Evolutionary conservation across 1,140 invertebrate genomes (phyloP).

Genomic region (Adelges cooleyi): DNA sequence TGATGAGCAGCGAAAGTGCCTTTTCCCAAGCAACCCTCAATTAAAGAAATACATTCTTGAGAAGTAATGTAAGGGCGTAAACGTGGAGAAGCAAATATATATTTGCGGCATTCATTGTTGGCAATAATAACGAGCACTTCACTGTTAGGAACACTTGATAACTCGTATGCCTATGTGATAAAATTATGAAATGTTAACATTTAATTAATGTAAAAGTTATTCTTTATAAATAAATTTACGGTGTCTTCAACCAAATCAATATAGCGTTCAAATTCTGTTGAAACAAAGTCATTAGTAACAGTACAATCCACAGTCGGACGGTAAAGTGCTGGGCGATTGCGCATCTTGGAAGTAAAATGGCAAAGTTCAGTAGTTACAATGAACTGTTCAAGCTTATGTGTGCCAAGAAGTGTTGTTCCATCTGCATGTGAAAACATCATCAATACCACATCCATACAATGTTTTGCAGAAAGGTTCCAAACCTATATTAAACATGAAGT

Average conservation of each 20-base stretch:
- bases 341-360: slow-evolving; percentile 6
- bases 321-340: slow-evolving; percentile 12
- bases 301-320: slow-evolving; percentile 20
- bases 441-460: slow-evolving; percentile 22
- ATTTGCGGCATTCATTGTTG: slow-evolving; percentile 20
- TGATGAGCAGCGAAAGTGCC: slow-evolving; percentile 14
- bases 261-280: slow-evolving; percentile 22
- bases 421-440: slow-evolving; percentile 23
- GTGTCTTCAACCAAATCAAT: slow-evolving; percentile 16
- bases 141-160: slow-evolving; percentile 16
- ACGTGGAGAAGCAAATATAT: slow-evolving; percentile 23
- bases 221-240: neutral
- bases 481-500: neutral
- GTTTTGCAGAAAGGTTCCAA: slow-evolving; percentile 19
- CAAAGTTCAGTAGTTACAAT: slow-evolving; percentile 24
- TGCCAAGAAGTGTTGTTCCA: slow-evolving; percentile 23
- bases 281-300: slow-evolving; percentile 21
- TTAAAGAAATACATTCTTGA: slow-evolving; percentile 7
- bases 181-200: too few relatives aligned
- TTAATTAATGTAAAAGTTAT: too few relatives aligned
- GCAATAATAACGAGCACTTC: slow-evolving; percentile 24
- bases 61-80: slow-evolving; percentile 11
- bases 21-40: slow-evolving; percentile 15
- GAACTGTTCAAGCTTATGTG: slow-evolving; percentile 20
- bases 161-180: slow-evolving; percentile 8